Conservation (phyloP, 2,888 invertebrate genomes). For the Linyphia triangularis region DNA sequence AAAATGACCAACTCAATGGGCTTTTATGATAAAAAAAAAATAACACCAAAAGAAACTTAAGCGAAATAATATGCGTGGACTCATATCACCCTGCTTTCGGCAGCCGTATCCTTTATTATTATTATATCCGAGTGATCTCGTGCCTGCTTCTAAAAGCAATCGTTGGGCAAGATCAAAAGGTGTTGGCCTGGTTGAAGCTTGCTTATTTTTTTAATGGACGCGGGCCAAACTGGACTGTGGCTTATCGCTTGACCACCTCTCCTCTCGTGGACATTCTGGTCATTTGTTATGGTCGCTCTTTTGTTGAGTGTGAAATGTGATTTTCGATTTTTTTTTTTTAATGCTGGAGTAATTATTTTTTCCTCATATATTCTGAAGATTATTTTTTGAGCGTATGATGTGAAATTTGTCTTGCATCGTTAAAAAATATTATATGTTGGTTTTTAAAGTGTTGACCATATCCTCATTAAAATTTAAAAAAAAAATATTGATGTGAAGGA, state of each 20-base stretch:
- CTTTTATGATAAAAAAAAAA: background rate
- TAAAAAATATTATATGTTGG: too few species aligned
- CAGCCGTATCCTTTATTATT: conserved; percentile 34
- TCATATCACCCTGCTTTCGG: background rate
- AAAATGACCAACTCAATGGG: background rate
- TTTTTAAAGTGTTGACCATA: too few species aligned
- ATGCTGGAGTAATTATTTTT: too few species aligned
- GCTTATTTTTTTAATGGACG: conserved; percentile 58
- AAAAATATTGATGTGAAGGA: too few species aligned
- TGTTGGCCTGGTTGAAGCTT: conserved; percentile 60
- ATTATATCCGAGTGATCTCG: conserved; percentile 6
- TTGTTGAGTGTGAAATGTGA: conserved; percentile 1
- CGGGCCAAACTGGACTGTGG: conserved; percentile 56
- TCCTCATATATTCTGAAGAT: too few species aligned
- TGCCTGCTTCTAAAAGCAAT: conserved; percentile 39
- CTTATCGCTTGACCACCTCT: background rate
- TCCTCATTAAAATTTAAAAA: too few species aligned
- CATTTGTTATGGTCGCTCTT: conserved; percentile 58
- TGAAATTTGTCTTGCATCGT: too few species aligned
- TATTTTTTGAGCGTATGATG: too few species aligned
- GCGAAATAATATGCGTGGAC: conserved; percentile 16
- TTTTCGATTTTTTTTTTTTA: too few species aligned
- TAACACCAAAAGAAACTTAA: conserved; percentile 13
- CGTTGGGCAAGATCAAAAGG: conserved; percentile 66
- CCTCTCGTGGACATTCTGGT: conserved; percentile 20